Conservation (phyloP, 1,140 invertebrate species). For the Xylocopa sonorina region DNA sequence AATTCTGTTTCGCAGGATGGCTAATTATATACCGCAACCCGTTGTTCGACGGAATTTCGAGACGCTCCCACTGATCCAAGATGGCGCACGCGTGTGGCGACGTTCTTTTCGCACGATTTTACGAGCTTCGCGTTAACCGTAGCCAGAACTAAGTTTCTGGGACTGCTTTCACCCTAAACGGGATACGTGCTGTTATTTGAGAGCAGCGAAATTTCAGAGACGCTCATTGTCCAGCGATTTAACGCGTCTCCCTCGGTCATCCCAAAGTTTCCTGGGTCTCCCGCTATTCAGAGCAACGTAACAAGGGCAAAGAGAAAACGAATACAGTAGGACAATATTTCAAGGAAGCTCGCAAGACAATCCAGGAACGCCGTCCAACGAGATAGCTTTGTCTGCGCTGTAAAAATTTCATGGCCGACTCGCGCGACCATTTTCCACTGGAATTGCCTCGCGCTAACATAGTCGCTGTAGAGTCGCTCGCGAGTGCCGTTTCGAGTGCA, state of each 20-base stretch:
- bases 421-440: neutral
- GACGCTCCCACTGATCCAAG: neutral
- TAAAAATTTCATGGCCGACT: constrained; percentile 4
- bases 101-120: neutral
- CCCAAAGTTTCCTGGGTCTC: constrained; percentile 12
- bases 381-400: neutral
- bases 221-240: constrained; percentile 12
- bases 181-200: neutral
- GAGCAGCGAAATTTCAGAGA: neutral
- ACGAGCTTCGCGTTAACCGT: neutral
- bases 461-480: too few species aligned
- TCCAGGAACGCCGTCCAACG: neutral
- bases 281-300: constrained; percentile 1
- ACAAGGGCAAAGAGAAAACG: neutral
- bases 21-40: constrained; percentile 22
- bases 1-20: constrained; percentile 31
- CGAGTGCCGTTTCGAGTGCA: too few species aligned
- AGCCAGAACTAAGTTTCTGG: constrained; percentile 9
- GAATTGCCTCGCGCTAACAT: neutral
- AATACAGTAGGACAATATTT: constrained; percentile 29
- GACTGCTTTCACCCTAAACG: neutral
- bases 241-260: neutral
- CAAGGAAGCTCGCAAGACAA: constrained; percentile 13
- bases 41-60: neutral
- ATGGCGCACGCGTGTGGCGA: too few species aligned